Evolutionary conservation across 2,797 vertebrate species (phyloP).

Genomic region (Tokudaia muenninki): DNA sequence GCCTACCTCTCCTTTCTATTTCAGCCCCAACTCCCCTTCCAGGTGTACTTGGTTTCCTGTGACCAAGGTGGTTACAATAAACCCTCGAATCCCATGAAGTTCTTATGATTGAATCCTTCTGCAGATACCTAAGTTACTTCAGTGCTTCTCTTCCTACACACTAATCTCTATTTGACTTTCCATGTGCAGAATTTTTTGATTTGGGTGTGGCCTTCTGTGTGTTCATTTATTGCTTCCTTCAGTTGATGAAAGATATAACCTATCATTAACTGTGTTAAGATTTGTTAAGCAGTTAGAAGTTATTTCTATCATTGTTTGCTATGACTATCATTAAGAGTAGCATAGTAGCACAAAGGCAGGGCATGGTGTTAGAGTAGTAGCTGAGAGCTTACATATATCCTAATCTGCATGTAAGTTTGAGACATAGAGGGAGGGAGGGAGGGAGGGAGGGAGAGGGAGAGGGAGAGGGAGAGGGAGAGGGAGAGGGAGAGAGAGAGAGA

Average conservation of each 20-base stretch:
- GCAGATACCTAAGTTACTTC: not conserved
- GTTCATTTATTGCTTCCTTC: not conserved
- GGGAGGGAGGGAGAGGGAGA: not conserved
- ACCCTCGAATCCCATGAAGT: not conserved
- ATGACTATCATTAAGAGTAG: not conserved
- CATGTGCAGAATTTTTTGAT: conserved; percentile 33
- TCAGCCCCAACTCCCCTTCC: too few relatives aligned
- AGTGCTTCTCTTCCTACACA: not conserved
- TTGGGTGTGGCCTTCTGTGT: not conserved
- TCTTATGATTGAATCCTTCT: not conserved
- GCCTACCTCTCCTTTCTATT: too few relatives aligned
- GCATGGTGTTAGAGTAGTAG: not conserved
- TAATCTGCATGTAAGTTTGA: not conserved
- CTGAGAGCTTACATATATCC: not conserved
- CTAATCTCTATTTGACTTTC: conserved; percentile 29
- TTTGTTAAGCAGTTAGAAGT: not conserved
- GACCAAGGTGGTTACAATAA: too few relatives aligned
- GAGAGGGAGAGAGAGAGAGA: not conserved
- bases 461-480: not conserved
- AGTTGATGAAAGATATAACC: conserved; percentile 1
- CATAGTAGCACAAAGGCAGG: not conserved
- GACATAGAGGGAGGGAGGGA: not conserved
- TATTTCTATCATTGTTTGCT: not conserved
- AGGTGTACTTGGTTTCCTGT: too few relatives aligned
- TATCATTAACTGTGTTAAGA: not conserved